phyloP scores from a whole-genome alignment of 2,797 vertebrate genomes.

The Hafferia zeledoni region DNA sequence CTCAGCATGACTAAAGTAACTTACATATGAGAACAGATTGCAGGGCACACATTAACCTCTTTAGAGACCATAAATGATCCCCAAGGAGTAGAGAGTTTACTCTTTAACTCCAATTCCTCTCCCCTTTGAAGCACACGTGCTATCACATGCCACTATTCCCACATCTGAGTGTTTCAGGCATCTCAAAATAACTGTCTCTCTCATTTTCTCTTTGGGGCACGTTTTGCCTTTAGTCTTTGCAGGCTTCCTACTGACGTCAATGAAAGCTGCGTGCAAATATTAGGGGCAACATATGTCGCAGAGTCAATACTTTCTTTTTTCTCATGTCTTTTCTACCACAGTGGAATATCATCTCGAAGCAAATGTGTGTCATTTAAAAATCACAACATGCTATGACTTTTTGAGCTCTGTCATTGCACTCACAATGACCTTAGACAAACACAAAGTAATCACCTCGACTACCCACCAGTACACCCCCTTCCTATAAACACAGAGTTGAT shows the following conservation, averaged over 20 bases:
- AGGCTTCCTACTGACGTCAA: not conserved
- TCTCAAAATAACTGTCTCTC: not conserved
- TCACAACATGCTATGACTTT: not conserved
- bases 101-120: not conserved
- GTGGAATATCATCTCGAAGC: not conserved
- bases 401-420: not conserved
- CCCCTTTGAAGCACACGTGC: not conserved
- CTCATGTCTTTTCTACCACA: not conserved
- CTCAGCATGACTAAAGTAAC: slow-evolving; percentile 50
- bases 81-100: slow-evolving; percentile 2
- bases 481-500: not conserved
- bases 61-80: slow-evolving; percentile 49
- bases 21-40: slow-evolving; percentile 61
- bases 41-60: slow-evolving; percentile 39
- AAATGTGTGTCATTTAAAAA: not conserved
- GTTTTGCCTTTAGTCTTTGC: not conserved
- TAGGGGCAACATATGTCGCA: not conserved
- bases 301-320: not conserved
- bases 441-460: not conserved
- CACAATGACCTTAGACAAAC: not conserved
- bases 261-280: not conserved
- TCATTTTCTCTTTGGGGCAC: not conserved
- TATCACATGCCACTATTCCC: not conserved
- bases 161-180: not conserved
- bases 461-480: not conserved